Conservation (phyloP, 2,888 invertebrate species). For the Plemyria rubiginata region DNA sequence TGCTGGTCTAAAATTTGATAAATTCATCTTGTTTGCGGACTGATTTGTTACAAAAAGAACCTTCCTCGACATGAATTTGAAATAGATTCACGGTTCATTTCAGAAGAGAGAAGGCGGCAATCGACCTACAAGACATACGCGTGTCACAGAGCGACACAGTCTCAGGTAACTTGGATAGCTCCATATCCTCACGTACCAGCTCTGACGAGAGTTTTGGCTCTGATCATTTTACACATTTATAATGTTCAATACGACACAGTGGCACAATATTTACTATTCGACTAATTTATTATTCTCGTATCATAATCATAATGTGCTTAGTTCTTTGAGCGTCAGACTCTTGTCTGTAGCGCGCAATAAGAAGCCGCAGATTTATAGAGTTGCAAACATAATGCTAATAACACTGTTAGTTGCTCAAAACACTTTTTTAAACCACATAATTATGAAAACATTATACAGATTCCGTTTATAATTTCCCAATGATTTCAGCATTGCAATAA, state of each 20-base stretch:
- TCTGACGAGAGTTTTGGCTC: slow-evolving; percentile 73
- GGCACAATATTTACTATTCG: slow-evolving; percentile 23
- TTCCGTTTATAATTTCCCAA: too few species aligned
- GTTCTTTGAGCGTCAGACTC: neutral
- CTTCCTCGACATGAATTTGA: slow-evolving; percentile 38
- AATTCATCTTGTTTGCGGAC: too few species aligned
- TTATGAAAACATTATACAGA: too few species aligned
- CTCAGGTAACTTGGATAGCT: slow-evolving; percentile 84
- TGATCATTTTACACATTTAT: slow-evolving; percentile 75
- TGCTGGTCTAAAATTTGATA: too few species aligned
- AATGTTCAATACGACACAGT: slow-evolving; percentile 44
- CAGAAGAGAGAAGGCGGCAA: slow-evolving; percentile 85
- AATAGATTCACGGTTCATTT: slow-evolving; percentile 45
- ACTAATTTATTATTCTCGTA: neutral
- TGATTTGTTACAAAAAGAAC: neutral
- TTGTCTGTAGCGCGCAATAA: neutral
- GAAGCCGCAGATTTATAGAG: neutral
- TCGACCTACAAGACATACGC: slow-evolving; percentile 80
- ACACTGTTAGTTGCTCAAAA: too few species aligned
- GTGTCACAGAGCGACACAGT: slow-evolving; percentile 85
- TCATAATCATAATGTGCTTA: neutral
- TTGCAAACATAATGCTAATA: too few species aligned
- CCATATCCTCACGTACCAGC: slow-evolving; percentile 80
- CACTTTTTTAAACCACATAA: too few species aligned
- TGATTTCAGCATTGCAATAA: too few species aligned